Evolutionary conservation across 2,113 vertebrate genomes (phyloP), one percentile per base, ranked within the genome.

Genomic region (Mungos mungo): DNA sequence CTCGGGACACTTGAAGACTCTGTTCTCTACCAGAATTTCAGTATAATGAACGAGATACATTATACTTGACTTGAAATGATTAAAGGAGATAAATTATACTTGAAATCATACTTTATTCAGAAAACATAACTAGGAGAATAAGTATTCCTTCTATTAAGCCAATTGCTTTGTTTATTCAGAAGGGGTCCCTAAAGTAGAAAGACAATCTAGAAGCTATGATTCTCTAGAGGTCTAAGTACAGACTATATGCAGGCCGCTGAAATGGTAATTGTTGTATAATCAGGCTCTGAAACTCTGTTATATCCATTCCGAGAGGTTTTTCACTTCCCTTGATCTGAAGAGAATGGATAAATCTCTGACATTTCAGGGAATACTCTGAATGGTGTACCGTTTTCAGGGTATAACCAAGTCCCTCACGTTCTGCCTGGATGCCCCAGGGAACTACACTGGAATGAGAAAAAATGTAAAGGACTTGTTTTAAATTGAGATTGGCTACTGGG

Each of bases 81-180:
- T 1, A 7, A 57, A 31, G 47, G 31, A 25, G 21, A 80, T 38
- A 71, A 76, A 85, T 84, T 80, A 38, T 29, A 93, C 47, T 57
- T 90, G 18, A 90, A 90, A 92, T 94, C 1, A 33, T 52, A 50
- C 74, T 92, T 68, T 88, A 31, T 76, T 81, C 41, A 63, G 47
- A 92, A 87, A 18, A 76, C 8, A 9, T 82, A 45, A n/a, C 76
- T 74, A 12, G 35, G 23, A 89, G 33, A 93, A 65, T 63, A 69
- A n/a, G 2, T 90, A 71, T 87, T 91, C 52, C 76, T 90, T 95
- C 92, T 57, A 72, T 96, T 57, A 86, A 60, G 8, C 10, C n/a
- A 57, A 25, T 85, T 5, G 71, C 10, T 97, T 63, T 87, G 52
- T 45, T n/a, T 87, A 63, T 95, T 66, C 60, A 80, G 31, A 88